A percentile compares a stretch with the other conserved stretches of the same genome.
Evolutionary conservation across 2,888 invertebrate genomes (phyloP).

Genomic region (Cataglyphis livida): DNA sequence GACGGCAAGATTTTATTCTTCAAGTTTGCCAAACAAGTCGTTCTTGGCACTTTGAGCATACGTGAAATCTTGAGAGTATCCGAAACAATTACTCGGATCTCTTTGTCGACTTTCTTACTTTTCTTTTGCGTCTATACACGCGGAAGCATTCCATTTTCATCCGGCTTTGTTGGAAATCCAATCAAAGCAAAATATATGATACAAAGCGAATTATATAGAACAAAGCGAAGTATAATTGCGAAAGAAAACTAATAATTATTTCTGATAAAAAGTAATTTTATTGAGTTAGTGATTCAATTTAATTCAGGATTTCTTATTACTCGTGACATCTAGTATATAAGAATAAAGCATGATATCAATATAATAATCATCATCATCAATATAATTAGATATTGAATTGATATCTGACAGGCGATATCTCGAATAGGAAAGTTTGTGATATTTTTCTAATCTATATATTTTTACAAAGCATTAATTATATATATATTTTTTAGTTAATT

Average conservation of each 20-base stretch:
- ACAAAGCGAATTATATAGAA: constrained; percentile 8
- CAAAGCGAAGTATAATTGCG: constrained; percentile 7
- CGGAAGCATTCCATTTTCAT: background rate
- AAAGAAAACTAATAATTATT: background rate
- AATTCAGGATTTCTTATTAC: background rate
- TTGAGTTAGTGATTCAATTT: background rate
- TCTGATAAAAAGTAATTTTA: constrained; percentile 12
- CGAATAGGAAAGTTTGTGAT: background rate
- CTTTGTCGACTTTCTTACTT: constrained; percentile 1
- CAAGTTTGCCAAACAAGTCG: background rate
- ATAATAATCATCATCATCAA: background rate
- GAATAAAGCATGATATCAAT: background rate
- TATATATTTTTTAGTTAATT: background rate
- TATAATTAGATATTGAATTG: background rate
- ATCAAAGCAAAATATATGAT: constrained; percentile 5
- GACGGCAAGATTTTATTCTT: background rate
- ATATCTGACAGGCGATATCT: background rate
- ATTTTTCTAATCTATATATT: background rate
- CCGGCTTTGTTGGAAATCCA: background rate
- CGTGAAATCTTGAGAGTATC: background rate
- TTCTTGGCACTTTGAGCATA: background rate
- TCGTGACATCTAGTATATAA: background rate
- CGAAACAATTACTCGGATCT: background rate
- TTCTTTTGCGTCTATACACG: background rate
- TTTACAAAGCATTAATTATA: background rate